These are phyloP conservation scores for Nesidiocoris tenuis DNA, from an alignment of 2,888 invertebrate species.

Conservation along the genomic window DNA sequence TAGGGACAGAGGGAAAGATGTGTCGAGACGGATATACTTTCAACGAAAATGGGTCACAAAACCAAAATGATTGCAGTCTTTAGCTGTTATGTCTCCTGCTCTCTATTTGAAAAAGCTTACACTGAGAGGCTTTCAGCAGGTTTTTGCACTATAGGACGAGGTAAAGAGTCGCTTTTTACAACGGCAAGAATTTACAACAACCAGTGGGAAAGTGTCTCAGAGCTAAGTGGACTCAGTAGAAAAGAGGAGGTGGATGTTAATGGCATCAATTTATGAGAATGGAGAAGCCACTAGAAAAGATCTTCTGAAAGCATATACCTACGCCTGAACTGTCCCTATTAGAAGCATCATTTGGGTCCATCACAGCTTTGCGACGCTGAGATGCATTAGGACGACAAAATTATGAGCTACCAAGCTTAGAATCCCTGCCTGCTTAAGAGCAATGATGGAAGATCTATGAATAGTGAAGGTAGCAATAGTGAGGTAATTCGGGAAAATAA, in stretches of 20 bases:
- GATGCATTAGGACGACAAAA: too few species aligned
- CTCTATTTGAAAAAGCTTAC: not conserved
- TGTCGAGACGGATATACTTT: not conserved
- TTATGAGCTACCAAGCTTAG: too few species aligned
- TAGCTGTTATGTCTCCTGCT: not conserved
- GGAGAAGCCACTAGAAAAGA: not conserved
- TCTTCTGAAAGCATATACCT: not conserved
- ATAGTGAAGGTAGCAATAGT: too few species aligned
- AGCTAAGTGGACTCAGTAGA: constrained; percentile 10
- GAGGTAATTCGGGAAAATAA: too few species aligned
- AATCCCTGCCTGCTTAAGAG: too few species aligned
- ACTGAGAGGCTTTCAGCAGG: not conserved
- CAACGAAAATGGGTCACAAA: not conserved
- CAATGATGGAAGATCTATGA: too few species aligned
- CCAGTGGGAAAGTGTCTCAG: not conserved
- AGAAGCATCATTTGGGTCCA: not conserved
- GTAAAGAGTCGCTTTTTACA: not conserved
- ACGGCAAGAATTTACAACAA: not conserved
- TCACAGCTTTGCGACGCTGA: too few species aligned
- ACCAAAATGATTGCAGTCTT: not conserved
- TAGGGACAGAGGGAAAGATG: not conserved
- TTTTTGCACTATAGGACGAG: not conserved
- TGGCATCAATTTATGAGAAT: constrained; percentile 34
- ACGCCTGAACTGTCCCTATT: not conserved
- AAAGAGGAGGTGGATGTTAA: constrained; percentile 14